phyloP scores from a whole-genome alignment of 1,140 invertebrate genomes.

The Listronotus bonariensis region DNA sequence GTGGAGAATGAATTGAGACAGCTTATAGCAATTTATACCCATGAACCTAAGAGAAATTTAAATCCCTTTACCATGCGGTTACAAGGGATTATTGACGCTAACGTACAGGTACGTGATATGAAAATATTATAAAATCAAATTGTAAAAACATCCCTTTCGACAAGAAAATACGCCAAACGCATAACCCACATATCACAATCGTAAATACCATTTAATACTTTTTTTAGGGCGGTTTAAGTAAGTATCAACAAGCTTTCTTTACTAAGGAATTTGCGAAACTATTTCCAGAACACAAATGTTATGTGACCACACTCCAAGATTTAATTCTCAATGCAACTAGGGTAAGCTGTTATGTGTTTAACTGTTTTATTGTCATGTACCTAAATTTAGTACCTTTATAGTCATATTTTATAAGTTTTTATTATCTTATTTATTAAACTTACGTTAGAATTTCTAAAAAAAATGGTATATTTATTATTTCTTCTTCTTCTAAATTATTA shows the following conservation, averaged over 20 bases:
- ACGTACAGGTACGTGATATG: slow-evolving; percentile 68
- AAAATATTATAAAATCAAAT: too few species aligned
- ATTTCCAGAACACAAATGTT: slow-evolving; percentile 72
- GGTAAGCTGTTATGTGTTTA: slow-evolving; percentile 40
- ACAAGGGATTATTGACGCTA: slow-evolving; percentile 91
- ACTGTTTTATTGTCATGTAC: too few species aligned
- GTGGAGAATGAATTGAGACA: slow-evolving; percentile 83
- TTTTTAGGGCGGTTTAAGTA: slow-evolving; percentile 82
- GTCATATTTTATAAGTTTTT: too few species aligned
- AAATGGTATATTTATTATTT: too few species aligned
- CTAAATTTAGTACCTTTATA: too few species aligned
- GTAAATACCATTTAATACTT: too few species aligned
- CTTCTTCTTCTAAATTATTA: too few species aligned
- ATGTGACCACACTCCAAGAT: slow-evolving; percentile 75
- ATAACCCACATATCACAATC: too few species aligned
- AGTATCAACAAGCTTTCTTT: slow-evolving; percentile 93
- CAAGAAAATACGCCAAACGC: too few species aligned
- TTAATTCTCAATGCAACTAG: slow-evolving; percentile 78
- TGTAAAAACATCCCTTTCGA: too few species aligned
- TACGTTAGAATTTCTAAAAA: too few species aligned
- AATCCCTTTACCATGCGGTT: slow-evolving; percentile 92
- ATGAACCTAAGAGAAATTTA: slow-evolving; percentile 79
- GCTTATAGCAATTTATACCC: slow-evolving; percentile 76
- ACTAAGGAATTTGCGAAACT: slow-evolving; percentile 77
- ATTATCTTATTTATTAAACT: too few species aligned